Evolutionary conservation across 2,797 vertebrate genomes (phyloP).

Genomic region (Schizopygopsis malacanthus): DNA sequence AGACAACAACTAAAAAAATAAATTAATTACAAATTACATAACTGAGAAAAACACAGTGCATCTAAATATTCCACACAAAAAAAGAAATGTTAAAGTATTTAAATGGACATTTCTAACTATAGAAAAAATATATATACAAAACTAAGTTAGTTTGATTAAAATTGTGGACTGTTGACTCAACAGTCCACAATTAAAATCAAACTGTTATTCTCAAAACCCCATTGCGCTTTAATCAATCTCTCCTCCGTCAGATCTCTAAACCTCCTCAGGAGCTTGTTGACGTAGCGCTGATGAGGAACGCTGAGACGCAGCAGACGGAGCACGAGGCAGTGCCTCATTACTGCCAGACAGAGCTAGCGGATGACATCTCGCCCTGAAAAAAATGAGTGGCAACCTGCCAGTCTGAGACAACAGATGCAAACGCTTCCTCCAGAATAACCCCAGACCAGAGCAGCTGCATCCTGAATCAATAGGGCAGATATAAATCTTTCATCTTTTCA

Average conservation of each 20-base stretch:
- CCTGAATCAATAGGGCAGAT: neutral
- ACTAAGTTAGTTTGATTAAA: too few species aligned
- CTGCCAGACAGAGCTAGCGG: slow-evolving; percentile 29
- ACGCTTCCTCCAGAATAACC: neutral
- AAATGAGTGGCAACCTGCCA: slow-evolving; percentile 35
- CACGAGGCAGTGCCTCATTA: slow-evolving; percentile 29
- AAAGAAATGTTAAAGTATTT: neutral
- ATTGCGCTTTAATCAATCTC: neutral
- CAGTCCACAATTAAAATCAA: neutral
- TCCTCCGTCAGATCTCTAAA: neutral
- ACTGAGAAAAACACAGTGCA: neutral
- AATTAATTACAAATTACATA: neutral
- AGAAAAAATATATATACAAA: too few species aligned
- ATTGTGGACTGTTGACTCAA: too few species aligned
- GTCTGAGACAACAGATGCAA: slow-evolving; percentile 8
- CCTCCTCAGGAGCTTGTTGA: neutral
- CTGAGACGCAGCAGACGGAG: slow-evolving; percentile 19
- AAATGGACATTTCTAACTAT: neutral
- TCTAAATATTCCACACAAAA: too few species aligned
- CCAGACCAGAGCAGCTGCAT: neutral
- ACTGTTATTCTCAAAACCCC: neutral
- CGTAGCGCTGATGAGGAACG: neutral
- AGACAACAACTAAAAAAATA: neutral
- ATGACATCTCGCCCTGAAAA: slow-evolving; percentile 13
- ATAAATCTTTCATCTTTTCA: neutral